Evolutionary conservation across 2,113 vertebrate genomes (phyloP).

Genomic region (Corynorhinus townsendii): DNA sequence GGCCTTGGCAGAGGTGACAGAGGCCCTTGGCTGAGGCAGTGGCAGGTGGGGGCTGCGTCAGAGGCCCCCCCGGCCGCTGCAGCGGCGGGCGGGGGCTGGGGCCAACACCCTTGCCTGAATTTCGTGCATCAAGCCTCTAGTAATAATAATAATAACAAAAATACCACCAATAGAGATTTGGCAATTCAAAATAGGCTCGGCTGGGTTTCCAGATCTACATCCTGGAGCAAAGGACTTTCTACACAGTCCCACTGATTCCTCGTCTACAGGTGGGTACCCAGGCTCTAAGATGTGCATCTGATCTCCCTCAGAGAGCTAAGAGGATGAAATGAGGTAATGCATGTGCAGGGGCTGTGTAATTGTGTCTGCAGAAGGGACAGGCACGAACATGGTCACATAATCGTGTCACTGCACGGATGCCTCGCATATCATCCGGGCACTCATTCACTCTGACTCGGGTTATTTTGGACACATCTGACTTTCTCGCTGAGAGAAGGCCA

Average conservation of each 20-base stretch:
- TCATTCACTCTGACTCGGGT: background rate
- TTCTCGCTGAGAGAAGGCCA: background rate
- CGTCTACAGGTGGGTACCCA: no score
- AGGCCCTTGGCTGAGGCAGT: no score
- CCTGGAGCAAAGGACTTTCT: background rate
- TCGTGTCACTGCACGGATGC: fast-evolving
- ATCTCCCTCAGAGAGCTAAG: background rate
- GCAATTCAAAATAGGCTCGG: background rate
- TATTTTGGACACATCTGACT: background rate
- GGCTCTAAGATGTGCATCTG: background rate
- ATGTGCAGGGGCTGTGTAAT: fast-evolving
- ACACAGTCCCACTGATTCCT: background rate
- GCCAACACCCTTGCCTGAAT: no score
- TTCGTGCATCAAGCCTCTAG: no score
- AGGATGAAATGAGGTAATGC: background rate
- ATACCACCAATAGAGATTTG: background rate
- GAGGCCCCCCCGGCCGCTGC: no score
- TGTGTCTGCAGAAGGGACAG: background rate
- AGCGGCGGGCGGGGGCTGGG: no score
- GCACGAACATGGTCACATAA: fast-evolving
- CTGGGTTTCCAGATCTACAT: background rate
- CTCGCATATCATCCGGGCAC: background rate
- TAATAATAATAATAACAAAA: background rate
- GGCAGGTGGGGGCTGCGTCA: no score
- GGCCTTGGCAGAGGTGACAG: no score